These are phyloP conservation scores for Ondatra zibethicus DNA, from an alignment of 2,113 vertebrate species.

Conservation along the genomic window DNA sequence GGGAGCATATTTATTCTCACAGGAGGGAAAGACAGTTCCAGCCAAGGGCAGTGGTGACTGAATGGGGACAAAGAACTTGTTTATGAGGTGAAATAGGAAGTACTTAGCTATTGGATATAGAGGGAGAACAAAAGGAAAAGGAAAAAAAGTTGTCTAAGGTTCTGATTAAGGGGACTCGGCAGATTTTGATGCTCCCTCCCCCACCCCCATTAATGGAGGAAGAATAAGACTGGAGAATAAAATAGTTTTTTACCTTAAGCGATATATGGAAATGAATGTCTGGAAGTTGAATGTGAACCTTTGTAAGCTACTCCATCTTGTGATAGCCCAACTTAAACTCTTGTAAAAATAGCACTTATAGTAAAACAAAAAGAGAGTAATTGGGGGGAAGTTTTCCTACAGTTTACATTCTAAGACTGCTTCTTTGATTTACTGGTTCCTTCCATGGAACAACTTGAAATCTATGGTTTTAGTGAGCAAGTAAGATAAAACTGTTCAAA, in stretches of 20 bases:
- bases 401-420: background rate
- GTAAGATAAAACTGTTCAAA: constrained; percentile 34
- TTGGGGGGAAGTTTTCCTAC: background rate
- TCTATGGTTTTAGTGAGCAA: constrained; percentile 22
- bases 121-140: background rate
- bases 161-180: background rate
- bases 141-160: background rate
- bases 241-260: background rate
- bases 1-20: background rate
- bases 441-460: background rate
- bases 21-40: background rate
- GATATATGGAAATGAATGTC: background rate
- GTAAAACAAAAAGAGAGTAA: background rate
- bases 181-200: no score
- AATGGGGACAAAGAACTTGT: background rate
- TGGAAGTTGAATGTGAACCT: background rate
- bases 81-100: background rate
- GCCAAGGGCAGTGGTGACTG: background rate
- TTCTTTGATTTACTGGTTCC: background rate
- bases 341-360: constrained; percentile 34
- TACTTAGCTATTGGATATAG: background rate
- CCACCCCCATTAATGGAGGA: background rate
- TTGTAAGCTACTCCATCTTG: background rate
- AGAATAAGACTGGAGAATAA: background rate
- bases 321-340: background rate